Conservation (phyloP, 2,113 vertebrate species). For the Hemichromis elongatus region DNA sequence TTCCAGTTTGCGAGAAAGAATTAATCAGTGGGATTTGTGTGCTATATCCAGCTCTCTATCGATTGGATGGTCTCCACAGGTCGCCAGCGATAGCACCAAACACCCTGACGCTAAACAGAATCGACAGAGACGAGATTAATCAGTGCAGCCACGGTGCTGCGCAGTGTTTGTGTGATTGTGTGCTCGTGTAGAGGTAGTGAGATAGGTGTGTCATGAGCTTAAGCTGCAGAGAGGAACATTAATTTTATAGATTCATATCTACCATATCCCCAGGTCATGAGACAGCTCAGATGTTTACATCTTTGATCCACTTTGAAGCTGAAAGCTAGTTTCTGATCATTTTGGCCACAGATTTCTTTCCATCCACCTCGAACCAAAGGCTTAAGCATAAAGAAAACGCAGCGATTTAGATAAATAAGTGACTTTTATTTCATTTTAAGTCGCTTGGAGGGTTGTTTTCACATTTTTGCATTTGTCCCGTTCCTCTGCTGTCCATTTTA, state of each 20-base stretch:
- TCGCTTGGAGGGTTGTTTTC: neutral
- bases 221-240: neutral
- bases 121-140: slow-evolving; percentile 25
- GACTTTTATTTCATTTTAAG: neutral
- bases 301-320: neutral
- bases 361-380: neutral
- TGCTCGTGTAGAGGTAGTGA: neutral
- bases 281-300: neutral
- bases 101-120: slow-evolving; percentile 23
- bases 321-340: neutral
- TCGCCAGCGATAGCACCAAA: slow-evolving; percentile 15
- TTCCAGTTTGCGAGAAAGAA: slow-evolving; percentile 32
- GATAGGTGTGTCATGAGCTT: neutral
- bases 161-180: neutral
- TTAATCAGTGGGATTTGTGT: slow-evolving; percentile 20
- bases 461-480: neutral
- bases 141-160: neutral
- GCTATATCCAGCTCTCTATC: slow-evolving; percentile 36
- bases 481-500: neutral
- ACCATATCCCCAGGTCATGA: neutral
- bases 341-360: neutral
- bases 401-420: neutral
- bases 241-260: neutral
- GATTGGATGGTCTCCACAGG: slow-evolving; percentile 18
- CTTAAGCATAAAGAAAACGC: neutral